phyloP scores from a whole-genome alignment of 1,140 invertebrate genomes.

The Harpegnathos saltator region DNA sequence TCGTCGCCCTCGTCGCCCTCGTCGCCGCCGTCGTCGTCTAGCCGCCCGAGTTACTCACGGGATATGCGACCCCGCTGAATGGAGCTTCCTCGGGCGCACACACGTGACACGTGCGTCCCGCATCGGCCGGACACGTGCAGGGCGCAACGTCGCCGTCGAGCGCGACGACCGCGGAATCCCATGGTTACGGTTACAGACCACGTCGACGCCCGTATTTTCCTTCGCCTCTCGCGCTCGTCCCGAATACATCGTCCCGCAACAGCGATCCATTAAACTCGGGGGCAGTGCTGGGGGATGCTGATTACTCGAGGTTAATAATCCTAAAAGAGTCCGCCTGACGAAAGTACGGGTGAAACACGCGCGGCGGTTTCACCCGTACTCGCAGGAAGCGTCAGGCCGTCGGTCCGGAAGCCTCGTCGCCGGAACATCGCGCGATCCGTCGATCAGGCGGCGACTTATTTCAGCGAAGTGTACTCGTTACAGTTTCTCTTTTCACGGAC shows the following conservation, averaged over 20 bases:
- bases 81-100: constrained; percentile 73
- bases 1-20: neutral
- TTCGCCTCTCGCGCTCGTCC: constrained; percentile 30
- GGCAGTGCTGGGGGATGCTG: constrained; percentile 13
- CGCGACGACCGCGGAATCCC: constrained; percentile 55
- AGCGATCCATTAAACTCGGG: constrained; percentile 35
- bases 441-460: too few relatives aligned
- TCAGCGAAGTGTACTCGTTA: too few relatives aligned
- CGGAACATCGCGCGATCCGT: too few relatives aligned
- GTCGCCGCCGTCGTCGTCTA: neutral
- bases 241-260: constrained; percentile 43
- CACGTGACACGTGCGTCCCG: constrained; percentile 83
- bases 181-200: constrained; percentile 60
- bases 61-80: constrained; percentile 11
- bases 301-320: constrained; percentile 2
- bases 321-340: neutral
- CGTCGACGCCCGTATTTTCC: constrained; percentile 40
- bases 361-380: too few relatives aligned
- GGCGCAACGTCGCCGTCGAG: constrained; percentile 42
- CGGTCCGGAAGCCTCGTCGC: too few relatives aligned
- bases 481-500: too few relatives aligned
- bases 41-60: neutral
- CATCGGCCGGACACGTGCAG: constrained; percentile 68
- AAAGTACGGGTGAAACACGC: too few relatives aligned
- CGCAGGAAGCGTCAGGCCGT: too few relatives aligned